Conservation (phyloP, 1,140 invertebrate genomes). For the Zaprionus tsacasi region DNA sequence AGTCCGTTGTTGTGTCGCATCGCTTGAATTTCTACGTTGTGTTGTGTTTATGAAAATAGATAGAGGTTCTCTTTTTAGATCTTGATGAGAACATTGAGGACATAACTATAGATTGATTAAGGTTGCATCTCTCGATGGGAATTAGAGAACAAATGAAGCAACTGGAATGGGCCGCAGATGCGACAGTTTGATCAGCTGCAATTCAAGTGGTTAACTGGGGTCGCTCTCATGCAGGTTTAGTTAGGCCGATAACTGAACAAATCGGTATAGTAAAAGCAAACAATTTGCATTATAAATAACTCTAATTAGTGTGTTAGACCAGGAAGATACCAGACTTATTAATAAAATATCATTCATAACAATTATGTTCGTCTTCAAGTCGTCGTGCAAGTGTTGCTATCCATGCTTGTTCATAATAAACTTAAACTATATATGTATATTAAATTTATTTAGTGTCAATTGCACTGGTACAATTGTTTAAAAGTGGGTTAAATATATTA, state of each 20-base stretch:
- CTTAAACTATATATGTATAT: neutral
- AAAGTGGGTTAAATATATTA: neutral
- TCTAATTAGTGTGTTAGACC: neutral
- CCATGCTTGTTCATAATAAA: neutral
- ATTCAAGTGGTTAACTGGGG: neutral
- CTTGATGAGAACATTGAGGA: neutral
- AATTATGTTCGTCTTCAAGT: neutral
- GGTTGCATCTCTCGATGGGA: neutral
- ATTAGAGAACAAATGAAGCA: slow-evolving; percentile 4
- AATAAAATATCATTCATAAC: too few species aligned
- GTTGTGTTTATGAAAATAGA: slow-evolving; percentile 62
- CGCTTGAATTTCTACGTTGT: slow-evolving; percentile 78
- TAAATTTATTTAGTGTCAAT: neutral
- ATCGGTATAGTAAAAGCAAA: neutral
- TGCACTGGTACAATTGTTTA: neutral
- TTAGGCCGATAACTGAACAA: neutral
- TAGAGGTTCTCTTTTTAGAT: slow-evolving; percentile 53
- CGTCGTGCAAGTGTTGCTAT: neutral
- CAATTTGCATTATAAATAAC: neutral
- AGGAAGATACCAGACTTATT: neutral
- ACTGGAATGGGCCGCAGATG: neutral
- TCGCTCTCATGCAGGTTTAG: neutral
- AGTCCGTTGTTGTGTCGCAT: slow-evolving; percentile 74
- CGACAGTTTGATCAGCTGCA: neutral
- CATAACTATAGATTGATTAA: neutral